These are phyloP conservation scores for Mesitornis unicolor DNA, from an alignment of 2,113 vertebrate genomes.

Conservation along the genomic window DNA sequence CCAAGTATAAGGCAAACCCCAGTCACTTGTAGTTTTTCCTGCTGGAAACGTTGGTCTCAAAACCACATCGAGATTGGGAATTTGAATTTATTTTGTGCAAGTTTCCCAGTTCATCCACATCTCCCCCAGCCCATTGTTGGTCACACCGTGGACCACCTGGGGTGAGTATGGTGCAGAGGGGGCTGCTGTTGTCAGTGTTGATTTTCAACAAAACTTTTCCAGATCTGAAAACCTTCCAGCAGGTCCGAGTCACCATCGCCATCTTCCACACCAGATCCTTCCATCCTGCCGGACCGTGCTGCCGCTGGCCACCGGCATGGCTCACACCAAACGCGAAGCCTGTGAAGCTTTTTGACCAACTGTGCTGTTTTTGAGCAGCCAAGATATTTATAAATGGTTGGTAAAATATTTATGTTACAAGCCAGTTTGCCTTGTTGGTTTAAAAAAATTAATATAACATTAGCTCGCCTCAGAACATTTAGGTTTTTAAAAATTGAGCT, in stretches of 20 bases:
- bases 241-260: rapidly evolving
- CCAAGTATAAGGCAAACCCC: rapidly evolving
- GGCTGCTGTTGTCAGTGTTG: rapidly evolving
- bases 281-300: background rate
- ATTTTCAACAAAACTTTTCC: background rate
- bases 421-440: conserved; percentile 49
- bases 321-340: background rate
- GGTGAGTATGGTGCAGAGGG: rapidly evolving
- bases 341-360: background rate
- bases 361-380: conserved; percentile 1
- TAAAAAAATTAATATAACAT: conserved; percentile 63
- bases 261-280: background rate
- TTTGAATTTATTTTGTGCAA: background rate
- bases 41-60: background rate
- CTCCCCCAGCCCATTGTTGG: background rate
- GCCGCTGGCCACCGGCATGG: rapidly evolving
- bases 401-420: conserved; percentile 66
- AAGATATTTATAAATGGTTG: conserved; percentile 58
- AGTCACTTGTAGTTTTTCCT: background rate
- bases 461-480: conserved; percentile 20
- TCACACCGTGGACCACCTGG: rapidly evolving
- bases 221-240: background rate
- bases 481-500: conserved; percentile 32
- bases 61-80: rapidly evolving
- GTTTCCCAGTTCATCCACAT: background rate